A percentile compares a stretch with the other conserved stretches of the same genome.
Evolutionary conservation across 2,113 vertebrate genomes (phyloP).

Genomic region (Pedionomus torquatus): DNA sequence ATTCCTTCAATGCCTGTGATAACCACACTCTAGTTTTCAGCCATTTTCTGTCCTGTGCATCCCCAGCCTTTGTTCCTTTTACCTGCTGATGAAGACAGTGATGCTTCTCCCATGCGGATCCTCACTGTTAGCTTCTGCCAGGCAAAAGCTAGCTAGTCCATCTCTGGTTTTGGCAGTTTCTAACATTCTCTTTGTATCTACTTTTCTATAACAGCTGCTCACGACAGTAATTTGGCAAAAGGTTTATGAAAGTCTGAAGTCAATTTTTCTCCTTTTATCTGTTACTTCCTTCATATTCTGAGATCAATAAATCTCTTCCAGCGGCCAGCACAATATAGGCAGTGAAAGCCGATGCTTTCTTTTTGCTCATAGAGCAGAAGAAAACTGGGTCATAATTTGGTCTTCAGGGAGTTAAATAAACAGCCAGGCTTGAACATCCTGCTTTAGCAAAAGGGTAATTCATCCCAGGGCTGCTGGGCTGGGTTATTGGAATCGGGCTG

Average conservation of each 20-base stretch:
- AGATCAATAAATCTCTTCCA: background rate
- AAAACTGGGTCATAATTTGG: background rate
- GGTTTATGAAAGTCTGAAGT: background rate
- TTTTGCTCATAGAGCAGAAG: background rate
- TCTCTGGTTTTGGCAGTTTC: background rate
- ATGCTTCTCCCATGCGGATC: background rate
- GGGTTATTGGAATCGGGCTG: background rate
- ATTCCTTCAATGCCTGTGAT: background rate
- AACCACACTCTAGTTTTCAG: background rate
- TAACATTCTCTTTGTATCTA: background rate
- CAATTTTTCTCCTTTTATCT: background rate
- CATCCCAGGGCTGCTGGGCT: background rate
- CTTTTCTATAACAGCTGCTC: background rate
- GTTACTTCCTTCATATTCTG: background rate
- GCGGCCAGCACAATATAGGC: background rate
- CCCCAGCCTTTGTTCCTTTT: background rate
- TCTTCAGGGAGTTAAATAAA: slow-evolving; percentile 36
- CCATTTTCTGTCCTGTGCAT: background rate
- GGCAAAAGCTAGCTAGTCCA: background rate
- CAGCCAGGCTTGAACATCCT: background rate
- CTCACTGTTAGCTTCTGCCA: background rate
- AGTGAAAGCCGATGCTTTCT: background rate
- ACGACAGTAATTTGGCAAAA: background rate
- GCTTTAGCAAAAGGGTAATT: background rate
- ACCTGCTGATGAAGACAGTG: background rate